Base-by-base conservation (phyloP, 2,113 vertebrate genomes). In the Pseudorhombus dupliciocellatus region DNA sequence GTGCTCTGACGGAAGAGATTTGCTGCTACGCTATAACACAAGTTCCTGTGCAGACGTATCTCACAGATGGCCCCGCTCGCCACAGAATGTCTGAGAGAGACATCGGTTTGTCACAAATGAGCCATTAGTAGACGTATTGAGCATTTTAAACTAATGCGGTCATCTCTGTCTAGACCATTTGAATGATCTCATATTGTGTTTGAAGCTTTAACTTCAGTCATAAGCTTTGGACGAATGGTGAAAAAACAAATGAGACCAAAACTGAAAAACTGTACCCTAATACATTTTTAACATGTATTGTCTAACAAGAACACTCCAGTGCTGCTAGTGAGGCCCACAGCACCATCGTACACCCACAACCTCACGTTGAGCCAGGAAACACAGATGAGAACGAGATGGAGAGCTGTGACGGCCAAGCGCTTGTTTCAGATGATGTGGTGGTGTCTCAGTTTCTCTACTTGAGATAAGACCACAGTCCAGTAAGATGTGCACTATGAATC, bases 291-390 rank as follows among this genome's bases (percentile, higher is more conserved):
- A 3, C 46, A 40, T 61, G 22, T 2, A 48, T n/a, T 58, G 31
- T 50, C 4, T 1, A 22, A 58, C 34, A 44, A 58, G n/a, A 30
- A 54, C 22, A 73, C 56, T 2, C 53, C 28, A 21, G 8, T 15
- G 54, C 9, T 42, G 51, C 59, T 25, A 26, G 7, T 18, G 20
- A 4, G 2, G 2, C 42, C 48, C 30, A 53, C 18, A 34, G n/a
- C 21, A 59, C 46, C 51, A 55, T 56, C 64, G 54, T 20, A 67
- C 53, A 68, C 44, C 65, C 77, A 70, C 61, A 11, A 21, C 4
- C 24, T 62, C 25, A 57, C 21, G 18, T 21, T 40, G 31, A 59
- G 59, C 56, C 75, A 65, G 55, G 8, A 71, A 48, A 15, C 66
- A 59, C 48, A 1, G 46, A 9, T 11, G 56, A 75, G 26, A 21